phyloP scores from a whole-genome alignment of 2,113 vertebrate genomes.

The Stictonetta naevosa region DNA sequence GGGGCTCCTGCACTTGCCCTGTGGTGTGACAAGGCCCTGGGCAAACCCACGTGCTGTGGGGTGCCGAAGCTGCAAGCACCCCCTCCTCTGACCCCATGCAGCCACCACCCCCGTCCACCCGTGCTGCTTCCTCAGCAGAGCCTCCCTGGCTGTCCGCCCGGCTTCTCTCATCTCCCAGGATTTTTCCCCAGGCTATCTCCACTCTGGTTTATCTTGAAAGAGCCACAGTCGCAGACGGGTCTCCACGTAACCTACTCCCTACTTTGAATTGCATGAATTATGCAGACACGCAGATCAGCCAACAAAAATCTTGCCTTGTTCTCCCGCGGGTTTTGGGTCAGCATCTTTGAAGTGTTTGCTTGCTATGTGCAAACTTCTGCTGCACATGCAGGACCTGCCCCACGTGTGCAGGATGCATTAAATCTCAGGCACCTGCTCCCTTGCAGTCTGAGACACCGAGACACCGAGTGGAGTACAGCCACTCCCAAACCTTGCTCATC shows the following conservation, averaged over 20 bases:
- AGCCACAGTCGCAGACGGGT: neutral
- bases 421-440: neutral
- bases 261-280: neutral
- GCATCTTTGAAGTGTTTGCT: neutral
- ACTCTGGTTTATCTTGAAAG: neutral
- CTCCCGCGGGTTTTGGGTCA: neutral
- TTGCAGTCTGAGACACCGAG: neutral
- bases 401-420: fast-evolving
- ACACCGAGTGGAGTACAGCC: neutral
- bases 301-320: neutral
- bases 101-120: fast-evolving
- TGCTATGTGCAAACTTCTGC: neutral
- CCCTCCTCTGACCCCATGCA: neutral
- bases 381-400: neutral
- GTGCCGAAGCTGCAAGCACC: neutral
- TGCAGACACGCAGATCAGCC: neutral
- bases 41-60: neutral
- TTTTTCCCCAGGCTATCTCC: neutral
- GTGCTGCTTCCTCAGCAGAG: neutral
- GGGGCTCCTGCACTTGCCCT: neutral
- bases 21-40: neutral
- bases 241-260: neutral
- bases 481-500: neutral
- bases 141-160: neutral
- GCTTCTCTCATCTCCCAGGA: neutral